Evolutionary conservation across 1,140 invertebrate genomes (phyloP).

Genomic region (Leptopilina boulardi): DNA sequence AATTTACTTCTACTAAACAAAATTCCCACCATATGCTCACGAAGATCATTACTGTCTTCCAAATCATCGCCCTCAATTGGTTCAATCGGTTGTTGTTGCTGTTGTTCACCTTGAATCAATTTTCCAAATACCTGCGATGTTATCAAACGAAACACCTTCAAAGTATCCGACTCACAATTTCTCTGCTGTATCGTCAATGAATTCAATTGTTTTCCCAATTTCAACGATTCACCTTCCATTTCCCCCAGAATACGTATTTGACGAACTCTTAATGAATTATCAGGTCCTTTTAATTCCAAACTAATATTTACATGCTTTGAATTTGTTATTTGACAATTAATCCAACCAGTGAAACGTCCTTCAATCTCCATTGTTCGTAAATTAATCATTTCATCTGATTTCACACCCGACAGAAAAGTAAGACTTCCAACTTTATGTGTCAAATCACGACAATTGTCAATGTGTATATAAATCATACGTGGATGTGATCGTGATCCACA

Average conservation of each 20-base stretch:
- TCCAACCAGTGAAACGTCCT: conserved; percentile 88
- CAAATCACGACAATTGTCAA: conserved; percentile 95
- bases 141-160: conserved; percentile 95
- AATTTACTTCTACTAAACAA: conserved; percentile 95
- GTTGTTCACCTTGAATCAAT: conserved; percentile 81
- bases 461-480: conserved; percentile 87
- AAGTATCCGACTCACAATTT: conserved; percentile 93
- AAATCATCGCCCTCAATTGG: conserved; percentile 75
- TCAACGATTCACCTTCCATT: conserved; percentile 76
- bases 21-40: conserved; percentile 98
- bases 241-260: conserved; percentile 85
- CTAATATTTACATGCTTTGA: conserved; percentile 79
- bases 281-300: conserved; percentile 93
- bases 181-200: conserved; percentile 85
- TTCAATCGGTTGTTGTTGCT: conserved; percentile 64
- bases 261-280: conserved; percentile 91
- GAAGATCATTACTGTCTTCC: conserved; percentile 89
- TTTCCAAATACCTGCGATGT: conserved; percentile 97
- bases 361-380: conserved; percentile 90
- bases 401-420: conserved; percentile 87
- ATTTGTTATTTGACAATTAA: conserved; percentile 86
- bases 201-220: conserved; percentile 76
- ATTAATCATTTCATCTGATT: conserved; percentile 87
- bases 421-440: conserved; percentile 93
- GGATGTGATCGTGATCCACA: conserved; percentile 79